These are phyloP conservation scores for Eulithis prunata DNA, from an alignment of 2,888 invertebrate genomes.

Conservation along the genomic window DNA sequence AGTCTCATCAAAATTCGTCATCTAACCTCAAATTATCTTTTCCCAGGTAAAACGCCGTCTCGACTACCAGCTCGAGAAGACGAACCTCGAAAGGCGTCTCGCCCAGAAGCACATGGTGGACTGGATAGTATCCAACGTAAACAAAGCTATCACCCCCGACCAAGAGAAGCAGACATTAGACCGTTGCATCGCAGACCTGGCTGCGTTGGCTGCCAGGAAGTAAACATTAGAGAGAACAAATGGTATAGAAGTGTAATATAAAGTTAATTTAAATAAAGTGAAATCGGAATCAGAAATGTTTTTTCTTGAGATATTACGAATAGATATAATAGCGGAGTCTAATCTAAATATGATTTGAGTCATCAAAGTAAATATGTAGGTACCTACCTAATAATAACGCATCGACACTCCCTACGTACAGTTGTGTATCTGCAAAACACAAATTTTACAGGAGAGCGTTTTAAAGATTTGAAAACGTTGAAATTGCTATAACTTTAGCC, in stretches of 20 bases:
- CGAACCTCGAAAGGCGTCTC: constrained; percentile 92
- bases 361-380: too few species aligned
- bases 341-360: background rate
- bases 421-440: too few species aligned
- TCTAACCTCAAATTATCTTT: too few species aligned
- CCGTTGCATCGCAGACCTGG: constrained; percentile 94
- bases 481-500: too few species aligned
- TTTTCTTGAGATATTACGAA: background rate
- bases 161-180: constrained; percentile 96
- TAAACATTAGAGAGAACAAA: constrained; percentile 41
- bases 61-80: constrained; percentile 96
- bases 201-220: constrained; percentile 86
- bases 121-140: constrained; percentile 94
- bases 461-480: too few species aligned
- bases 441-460: too few species aligned
- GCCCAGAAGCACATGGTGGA: constrained; percentile 97
- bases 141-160: constrained; percentile 95
- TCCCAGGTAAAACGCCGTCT: constrained; percentile 91
- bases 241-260: constrained; percentile 30
- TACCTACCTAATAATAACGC: too few species aligned
- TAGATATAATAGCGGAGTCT: background rate
- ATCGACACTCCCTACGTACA: too few species aligned
- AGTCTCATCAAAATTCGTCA: too few species aligned
- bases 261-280: constrained; percentile 51
- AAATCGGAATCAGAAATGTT: constrained; percentile 43